Percentiles rank a stretch among this genome's conserved stretches.
Conservation (phyloP, 2,888 invertebrate genomes). For the Odontomyia ornata region DNA sequence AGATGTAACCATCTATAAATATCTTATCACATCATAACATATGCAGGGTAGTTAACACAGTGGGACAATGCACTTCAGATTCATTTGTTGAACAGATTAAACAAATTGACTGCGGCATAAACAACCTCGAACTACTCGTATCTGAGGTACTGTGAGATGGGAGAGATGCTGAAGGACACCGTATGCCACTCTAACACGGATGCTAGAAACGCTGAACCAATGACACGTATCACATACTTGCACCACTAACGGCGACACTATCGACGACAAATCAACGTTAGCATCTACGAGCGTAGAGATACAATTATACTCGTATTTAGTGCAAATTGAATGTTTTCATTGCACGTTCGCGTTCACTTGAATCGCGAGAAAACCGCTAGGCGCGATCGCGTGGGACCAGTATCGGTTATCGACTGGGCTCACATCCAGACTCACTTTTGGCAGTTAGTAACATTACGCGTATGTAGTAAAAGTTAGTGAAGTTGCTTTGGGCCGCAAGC, state of each 20-base stretch:
- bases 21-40: too few species aligned
- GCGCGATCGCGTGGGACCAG: conserved; percentile 32
- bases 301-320: not conserved
- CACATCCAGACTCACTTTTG: conserved; percentile 20
- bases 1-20: too few species aligned
- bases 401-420: conserved; percentile 34
- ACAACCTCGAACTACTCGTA: too few species aligned
- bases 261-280: not conserved
- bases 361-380: conserved; percentile 25
- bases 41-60: too few species aligned
- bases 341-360: not conserved
- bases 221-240: not conserved
- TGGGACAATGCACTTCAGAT: too few species aligned
- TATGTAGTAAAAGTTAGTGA: not conserved
- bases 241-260: not conserved
- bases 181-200: too few species aligned
- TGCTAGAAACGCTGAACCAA: not conserved
- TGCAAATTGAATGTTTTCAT: not conserved
- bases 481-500: conserved; percentile 8
- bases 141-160: too few species aligned
- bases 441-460: not conserved
- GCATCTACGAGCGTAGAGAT: not conserved
- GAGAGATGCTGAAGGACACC: too few species aligned
- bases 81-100: too few species aligned
- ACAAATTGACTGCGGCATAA: too few species aligned